Percentiles rank a stretch among this genome's conserved stretches.
Evolutionary conservation across 2,797 vertebrate genomes (phyloP).

Genomic region (Trachops cirrhosus): DNA sequence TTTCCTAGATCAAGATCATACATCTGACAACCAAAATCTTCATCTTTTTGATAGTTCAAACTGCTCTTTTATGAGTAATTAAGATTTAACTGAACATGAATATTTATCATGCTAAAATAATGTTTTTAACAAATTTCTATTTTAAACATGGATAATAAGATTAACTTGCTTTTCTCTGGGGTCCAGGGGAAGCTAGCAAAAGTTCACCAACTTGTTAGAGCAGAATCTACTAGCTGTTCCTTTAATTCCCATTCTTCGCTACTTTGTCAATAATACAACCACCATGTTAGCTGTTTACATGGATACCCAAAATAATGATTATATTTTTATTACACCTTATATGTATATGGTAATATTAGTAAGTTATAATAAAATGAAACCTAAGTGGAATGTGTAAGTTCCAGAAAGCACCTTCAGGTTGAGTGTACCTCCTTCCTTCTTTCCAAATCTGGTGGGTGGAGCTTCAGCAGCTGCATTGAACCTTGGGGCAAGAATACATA

Average conservation of each 20-base stretch:
- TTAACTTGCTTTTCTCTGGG: background rate
- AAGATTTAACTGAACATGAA: background rate
- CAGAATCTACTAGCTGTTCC: background rate
- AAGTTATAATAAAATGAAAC: background rate
- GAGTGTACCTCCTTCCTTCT: background rate
- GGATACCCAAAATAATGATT: background rate
- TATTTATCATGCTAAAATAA: background rate
- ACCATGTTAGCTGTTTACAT: background rate
- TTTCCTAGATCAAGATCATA: background rate
- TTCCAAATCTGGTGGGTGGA: background rate
- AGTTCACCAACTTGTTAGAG: background rate
- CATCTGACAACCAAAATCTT: background rate
- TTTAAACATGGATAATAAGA: background rate
- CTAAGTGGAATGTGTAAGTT: background rate
- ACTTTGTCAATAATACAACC: background rate
- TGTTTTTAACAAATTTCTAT: slow-evolving; percentile 5
- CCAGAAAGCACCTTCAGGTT: background rate
- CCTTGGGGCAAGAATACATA: background rate
- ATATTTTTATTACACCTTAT: background rate
- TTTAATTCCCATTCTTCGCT: background rate
- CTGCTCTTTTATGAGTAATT: background rate
- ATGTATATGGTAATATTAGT: background rate
- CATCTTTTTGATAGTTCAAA: background rate
- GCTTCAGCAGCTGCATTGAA: background rate
- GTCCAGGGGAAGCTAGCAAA: background rate